Evolutionary conservation across 2,113 vertebrate species (phyloP), one percentile per base, ranked within the genome.

Genomic region (Malurus cyaneus): DNA sequence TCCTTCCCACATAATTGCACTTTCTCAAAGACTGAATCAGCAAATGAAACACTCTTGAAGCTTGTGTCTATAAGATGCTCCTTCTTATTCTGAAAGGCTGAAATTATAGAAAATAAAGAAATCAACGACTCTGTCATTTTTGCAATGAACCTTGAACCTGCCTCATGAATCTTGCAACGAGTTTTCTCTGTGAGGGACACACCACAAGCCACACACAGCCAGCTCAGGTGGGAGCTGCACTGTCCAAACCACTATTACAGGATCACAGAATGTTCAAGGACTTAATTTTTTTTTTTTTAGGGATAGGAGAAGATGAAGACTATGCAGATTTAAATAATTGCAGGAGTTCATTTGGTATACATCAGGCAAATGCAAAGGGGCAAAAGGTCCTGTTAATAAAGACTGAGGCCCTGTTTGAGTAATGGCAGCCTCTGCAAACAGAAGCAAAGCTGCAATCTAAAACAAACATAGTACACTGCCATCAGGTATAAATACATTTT

Each of bases 1-100:
- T 95, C 0, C 4, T 92, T 96, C 89, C 95, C 80, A 18, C 36
- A 34, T 61, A 46, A 90, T 12, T 79, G 90, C 65, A 32, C 89
- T 96, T 97, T 92, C 84, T 66, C 88, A 91, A 83, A 72, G 86
- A 78, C 93, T 94, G 41, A 94, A 95, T 89, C 23, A 90, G 95
- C 89, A 95, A 80, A 96, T 93, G 72, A 94, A 97, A 97, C 85
- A 89, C 83, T 54, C 71, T 36, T 50, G 77, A 78, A 94, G 79
- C 84, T 86, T 60, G 54, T 92, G 50, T 85, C 94, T 90, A 56
- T 71, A 50, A 88, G 93, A 71, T 1, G 7, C 26, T 73, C 69
- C 42, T 26, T 72, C 44, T 26, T 72, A 19, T 70, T 96, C 85
- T 46, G 11, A 29, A 92, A 52, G 47, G 71, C 34, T 70, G 34